Conservation (phyloP, 2,888 invertebrate species). For the Gari tellinella region DNA sequence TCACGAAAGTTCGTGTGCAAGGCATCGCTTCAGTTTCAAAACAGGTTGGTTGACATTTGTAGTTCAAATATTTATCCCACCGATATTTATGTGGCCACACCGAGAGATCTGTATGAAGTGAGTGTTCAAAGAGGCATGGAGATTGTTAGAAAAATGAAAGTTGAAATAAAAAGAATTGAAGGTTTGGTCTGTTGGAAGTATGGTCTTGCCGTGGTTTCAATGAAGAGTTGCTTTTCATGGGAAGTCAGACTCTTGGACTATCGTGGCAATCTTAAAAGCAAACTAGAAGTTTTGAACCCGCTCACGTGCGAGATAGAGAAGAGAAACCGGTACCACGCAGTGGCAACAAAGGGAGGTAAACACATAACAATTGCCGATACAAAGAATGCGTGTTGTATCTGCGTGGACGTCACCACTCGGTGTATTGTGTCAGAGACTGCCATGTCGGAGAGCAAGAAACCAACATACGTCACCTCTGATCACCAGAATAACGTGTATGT, state of each 20-base stretch:
- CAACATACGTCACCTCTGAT: conserved; percentile 38
- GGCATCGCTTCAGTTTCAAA: conserved; percentile 41
- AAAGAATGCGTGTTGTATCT: conserved; percentile 45
- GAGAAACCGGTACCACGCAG: conserved; percentile 25
- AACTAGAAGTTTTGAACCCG: conserved; percentile 48
- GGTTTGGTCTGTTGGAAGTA: conserved; percentile 48
- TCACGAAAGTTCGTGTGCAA: conserved; percentile 27
- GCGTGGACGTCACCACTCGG: conserved; percentile 36
- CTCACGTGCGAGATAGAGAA: conserved; percentile 35
- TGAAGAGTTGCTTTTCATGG: conserved; percentile 39
- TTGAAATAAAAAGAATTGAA: conserved; percentile 53
- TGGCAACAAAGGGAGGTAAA: conserved; percentile 36
- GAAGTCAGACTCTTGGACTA: conserved; percentile 49
- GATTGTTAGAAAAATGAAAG: conserved; percentile 35
- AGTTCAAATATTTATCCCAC: conserved; percentile 43
- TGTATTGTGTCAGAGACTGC: conserved; percentile 32
- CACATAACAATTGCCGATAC: conserved; percentile 32
- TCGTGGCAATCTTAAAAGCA: conserved; percentile 43
- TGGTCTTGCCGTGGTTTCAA: conserved; percentile 37
- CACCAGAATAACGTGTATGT: conserved; percentile 43
- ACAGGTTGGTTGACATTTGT: conserved; percentile 33
- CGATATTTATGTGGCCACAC: conserved; percentile 41
- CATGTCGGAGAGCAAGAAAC: conserved; percentile 7
- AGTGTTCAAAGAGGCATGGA: conserved; percentile 31
- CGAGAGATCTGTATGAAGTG: conserved; percentile 44